Evolutionary conservation across 2,888 invertebrate species (phyloP).

Genomic region (Hydroisotoma schaefferi): DNA sequence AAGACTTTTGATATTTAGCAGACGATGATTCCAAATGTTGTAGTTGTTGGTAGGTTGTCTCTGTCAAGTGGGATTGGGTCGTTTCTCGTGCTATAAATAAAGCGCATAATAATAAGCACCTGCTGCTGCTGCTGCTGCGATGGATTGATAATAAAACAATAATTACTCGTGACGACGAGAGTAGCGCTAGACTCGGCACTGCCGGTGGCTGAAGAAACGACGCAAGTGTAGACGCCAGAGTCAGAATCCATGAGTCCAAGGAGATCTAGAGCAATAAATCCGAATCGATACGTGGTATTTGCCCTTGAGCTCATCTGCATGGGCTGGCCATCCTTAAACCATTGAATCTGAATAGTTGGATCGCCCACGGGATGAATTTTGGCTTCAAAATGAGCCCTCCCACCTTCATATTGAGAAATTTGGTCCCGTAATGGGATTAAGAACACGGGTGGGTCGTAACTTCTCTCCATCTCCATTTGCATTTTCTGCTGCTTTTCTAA

Average conservation of each 20-base stretch:
- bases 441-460: constrained; percentile 87
- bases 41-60: not conserved
- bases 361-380: constrained; percentile 95
- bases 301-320: constrained; percentile 69
- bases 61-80: constrained; percentile 1
- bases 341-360: constrained; percentile 92
- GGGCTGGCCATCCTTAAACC: constrained; percentile 89
- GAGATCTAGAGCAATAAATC: constrained; percentile 91
- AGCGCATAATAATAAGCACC: not conserved
- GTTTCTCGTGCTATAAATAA: constrained; percentile 25
- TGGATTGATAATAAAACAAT: no score
- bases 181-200: constrained; percentile 79
- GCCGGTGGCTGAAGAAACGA: constrained; percentile 81
- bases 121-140: not conserved
- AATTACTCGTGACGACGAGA: constrained; percentile 61
- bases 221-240: constrained; percentile 79
- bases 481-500: constrained; percentile 72
- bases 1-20: not conserved
- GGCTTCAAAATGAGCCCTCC: constrained; percentile 93
- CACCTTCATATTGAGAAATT: constrained; percentile 76
- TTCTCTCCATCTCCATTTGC: constrained; percentile 78
- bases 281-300: constrained; percentile 93
- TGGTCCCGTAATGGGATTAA: constrained; percentile 81
- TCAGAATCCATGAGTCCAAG: constrained; percentile 66
- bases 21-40: constrained; percentile 6